A percentile compares a stretch with the other conserved stretches of the same genome.
These are phyloP conservation scores for Drosophila nigrodunni DNA, from an alignment of 1,140 invertebrate genomes.

Conservation along the genomic window DNA sequence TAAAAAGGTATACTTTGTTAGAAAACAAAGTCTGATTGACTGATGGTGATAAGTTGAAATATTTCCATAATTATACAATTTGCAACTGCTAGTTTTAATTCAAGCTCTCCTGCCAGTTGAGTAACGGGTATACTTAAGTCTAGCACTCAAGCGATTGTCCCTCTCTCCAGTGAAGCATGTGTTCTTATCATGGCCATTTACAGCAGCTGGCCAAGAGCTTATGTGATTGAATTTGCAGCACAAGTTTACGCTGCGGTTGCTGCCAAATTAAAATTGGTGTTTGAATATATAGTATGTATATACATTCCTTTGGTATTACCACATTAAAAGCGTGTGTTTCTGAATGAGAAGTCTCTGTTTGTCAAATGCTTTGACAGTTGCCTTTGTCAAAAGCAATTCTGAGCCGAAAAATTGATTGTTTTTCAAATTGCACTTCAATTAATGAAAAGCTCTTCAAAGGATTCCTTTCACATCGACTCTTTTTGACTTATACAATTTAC, in stretches of 20 bases:
- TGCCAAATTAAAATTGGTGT: conserved; percentile 63
- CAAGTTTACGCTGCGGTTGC: conserved; percentile 66
- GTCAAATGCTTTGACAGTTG: conserved; percentile 26
- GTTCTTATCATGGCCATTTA: conserved; percentile 67
- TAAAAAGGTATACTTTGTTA: too few species aligned
- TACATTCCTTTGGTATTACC: not conserved
- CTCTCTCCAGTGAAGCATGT: not conserved
- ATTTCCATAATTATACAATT: too few species aligned
- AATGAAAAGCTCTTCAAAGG: conserved; percentile 3
- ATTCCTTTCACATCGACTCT: not conserved
- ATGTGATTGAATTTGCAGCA: conserved; percentile 74
- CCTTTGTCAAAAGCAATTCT: not conserved
- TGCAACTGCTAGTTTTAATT: too few species aligned
- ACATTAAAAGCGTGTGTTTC: conserved; percentile 4
- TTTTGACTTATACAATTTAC: not conserved
- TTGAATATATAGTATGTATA: not conserved
- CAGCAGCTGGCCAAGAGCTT: conserved; percentile 46
- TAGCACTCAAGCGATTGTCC: not conserved
- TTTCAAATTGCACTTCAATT: conserved; percentile 28
- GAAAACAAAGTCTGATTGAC: too few species aligned
- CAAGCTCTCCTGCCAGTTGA: too few species aligned
- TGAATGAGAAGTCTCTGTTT: not conserved
- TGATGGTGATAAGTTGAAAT: too few species aligned
- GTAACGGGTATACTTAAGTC: too few species aligned
- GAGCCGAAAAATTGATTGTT: conserved; percentile 23